Percentiles rank a stretch among this genome's conserved stretches.
Conservation (phyloP, 1,140 invertebrate genomes). For the Aphelinus certus region DNA sequence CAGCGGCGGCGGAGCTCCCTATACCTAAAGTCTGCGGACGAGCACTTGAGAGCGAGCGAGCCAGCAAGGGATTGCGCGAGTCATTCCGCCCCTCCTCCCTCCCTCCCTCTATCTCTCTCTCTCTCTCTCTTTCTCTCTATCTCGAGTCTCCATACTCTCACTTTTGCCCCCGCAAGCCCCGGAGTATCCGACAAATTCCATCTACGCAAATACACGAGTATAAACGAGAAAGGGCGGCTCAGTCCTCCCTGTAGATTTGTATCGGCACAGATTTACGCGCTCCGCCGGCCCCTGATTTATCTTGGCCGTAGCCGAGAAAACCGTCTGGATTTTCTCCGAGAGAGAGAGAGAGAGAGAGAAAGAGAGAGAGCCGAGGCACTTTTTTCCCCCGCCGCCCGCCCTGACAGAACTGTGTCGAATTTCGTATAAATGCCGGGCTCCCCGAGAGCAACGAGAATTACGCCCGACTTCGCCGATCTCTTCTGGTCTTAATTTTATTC, state of each 20-base stretch:
- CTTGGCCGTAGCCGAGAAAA: slow-evolving; percentile 14
- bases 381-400: slow-evolving; percentile 1
- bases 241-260: slow-evolving; percentile 39
- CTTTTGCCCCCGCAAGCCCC: slow-evolving; percentile 22
- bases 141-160: slow-evolving; percentile 22
- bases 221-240: slow-evolving; percentile 18
- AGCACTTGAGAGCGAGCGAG: slow-evolving; percentile 19
- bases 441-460: too few species aligned
- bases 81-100: slow-evolving; percentile 37
- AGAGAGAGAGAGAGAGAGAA: background rate
- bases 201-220: slow-evolving; percentile 36
- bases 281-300: slow-evolving; percentile 32
- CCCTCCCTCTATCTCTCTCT: slow-evolving; percentile 21
- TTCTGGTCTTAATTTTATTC: too few species aligned
- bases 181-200: slow-evolving; percentile 46
- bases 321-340: slow-evolving; percentile 12
- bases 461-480: too few species aligned
- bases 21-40: slow-evolving; percentile 27
- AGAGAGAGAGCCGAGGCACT: background rate
- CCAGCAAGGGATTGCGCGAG: slow-evolving; percentile 37
- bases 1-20: background rate
- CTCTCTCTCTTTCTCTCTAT: slow-evolving; percentile 2
- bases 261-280: slow-evolving; percentile 40
- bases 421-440: background rate
- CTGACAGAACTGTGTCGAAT: slow-evolving; percentile 32